Evolutionary conservation across 1,140 invertebrate species (phyloP).

Genomic region (Ceratosolen fusciceps): DNA sequence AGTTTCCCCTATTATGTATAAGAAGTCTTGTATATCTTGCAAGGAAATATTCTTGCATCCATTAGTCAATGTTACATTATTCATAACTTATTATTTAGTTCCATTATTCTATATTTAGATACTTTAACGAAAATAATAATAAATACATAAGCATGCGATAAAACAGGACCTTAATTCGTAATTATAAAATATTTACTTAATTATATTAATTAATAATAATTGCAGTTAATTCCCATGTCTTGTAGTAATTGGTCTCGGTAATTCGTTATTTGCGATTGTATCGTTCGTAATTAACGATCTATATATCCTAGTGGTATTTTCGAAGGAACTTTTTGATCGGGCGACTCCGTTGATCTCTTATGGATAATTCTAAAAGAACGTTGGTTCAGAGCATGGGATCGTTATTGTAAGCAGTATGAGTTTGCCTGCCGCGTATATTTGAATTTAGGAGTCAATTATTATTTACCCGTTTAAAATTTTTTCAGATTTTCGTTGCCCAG

Average conservation of each 20-base stretch:
- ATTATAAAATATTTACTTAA: background rate
- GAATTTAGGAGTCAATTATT: background rate
- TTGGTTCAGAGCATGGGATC: too few relatives aligned
- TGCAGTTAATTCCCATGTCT: constrained; percentile 10
- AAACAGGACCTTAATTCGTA: background rate
- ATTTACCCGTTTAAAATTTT: background rate
- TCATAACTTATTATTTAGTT: background rate
- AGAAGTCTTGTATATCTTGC: background rate
- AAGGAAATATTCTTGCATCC: background rate
- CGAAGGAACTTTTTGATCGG: background rate
- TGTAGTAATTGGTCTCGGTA: constrained; percentile 17
- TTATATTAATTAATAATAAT: background rate
- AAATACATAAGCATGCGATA: background rate
- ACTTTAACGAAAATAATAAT: background rate
- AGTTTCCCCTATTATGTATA: background rate
- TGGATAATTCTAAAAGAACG: constrained; percentile 1
- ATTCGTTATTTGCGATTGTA: background rate
- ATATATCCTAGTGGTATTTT: background rate
- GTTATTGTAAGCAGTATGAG: background rate
- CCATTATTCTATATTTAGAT: too few relatives aligned
- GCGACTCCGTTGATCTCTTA: background rate
- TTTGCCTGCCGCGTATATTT: background rate
- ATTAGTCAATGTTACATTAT: background rate
- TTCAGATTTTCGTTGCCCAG: background rate
- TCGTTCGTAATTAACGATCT: background rate